A percentile compares a stretch with the other conserved stretches of the same genome.
These are phyloP conservation scores for Chloroceryle inda DNA, from an alignment of 2,797 vertebrate species.

Conservation along the genomic window DNA sequence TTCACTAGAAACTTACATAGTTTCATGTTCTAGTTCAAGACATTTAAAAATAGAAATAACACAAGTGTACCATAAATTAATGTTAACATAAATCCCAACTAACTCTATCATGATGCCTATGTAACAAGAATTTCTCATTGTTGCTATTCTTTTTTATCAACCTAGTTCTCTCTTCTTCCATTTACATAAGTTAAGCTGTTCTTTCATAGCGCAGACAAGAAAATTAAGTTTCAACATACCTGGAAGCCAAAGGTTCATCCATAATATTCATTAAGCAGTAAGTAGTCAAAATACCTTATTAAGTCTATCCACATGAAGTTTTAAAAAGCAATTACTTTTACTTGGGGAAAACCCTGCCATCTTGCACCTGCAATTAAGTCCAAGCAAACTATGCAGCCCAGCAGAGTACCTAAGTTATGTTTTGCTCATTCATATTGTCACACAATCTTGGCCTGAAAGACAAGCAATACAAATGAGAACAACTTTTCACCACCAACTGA, in stretches of 20 bases:
- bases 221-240: not conserved
- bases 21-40: not conserved
- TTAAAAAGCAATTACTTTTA: not conserved
- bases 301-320: not conserved
- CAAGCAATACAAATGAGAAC: no score
- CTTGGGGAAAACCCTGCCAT: not conserved
- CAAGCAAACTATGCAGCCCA: not conserved
- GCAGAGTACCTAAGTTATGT: not conserved
- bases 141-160: not conserved
- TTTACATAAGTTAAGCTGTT: not conserved
- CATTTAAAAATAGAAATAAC: not conserved
- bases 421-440: not conserved
- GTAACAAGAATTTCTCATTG: not conserved
- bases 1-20: not conserved
- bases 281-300: not conserved
- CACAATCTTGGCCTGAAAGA: not conserved
- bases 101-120: not conserved
- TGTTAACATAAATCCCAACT: not conserved
- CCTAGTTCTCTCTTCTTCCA: not conserved
- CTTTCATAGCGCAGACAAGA: not conserved
- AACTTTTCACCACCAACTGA: no score
- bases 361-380: not conserved
- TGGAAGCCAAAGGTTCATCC: not conserved
- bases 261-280: not conserved
- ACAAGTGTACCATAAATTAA: not conserved